These are phyloP conservation scores for Mallotus villosus DNA, from an alignment of 2,797 vertebrate species.

Conservation along the genomic window DNA sequence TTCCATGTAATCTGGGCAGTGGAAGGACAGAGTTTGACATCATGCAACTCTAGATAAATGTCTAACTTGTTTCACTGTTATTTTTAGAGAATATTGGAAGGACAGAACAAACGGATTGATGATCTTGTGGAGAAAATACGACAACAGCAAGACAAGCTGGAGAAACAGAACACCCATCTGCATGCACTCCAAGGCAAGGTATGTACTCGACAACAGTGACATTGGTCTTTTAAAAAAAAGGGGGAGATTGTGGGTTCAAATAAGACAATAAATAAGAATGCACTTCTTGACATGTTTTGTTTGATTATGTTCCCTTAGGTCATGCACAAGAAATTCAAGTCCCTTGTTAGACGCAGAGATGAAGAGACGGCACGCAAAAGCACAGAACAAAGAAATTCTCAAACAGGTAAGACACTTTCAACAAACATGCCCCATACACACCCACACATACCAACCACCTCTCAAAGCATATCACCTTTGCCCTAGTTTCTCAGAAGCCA, in stretches of 20 bases:
- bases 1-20: too few species aligned
- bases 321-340: constrained; percentile 61
- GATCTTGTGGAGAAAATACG: constrained; percentile 87
- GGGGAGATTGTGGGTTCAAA: too few species aligned
- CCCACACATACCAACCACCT: background rate
- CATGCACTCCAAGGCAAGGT: constrained; percentile 88
- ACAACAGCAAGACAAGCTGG: constrained; percentile 90
- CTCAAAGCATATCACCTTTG: constrained; percentile 26
- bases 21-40: background rate
- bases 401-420: constrained; percentile 48
- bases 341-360: constrained; percentile 56
- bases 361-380: constrained; percentile 52
- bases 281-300: background rate
- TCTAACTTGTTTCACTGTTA: constrained; percentile 12
- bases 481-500: constrained; percentile 23
- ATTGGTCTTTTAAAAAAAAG: background rate
- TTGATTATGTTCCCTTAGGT: constrained; percentile 46
- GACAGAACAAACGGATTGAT: constrained; percentile 84
- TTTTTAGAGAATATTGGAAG: constrained; percentile 78
- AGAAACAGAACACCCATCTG: constrained; percentile 89
- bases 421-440: background rate
- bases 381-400: constrained; percentile 5
- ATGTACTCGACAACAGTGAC: constrained; percentile 14
- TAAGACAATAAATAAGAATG: background rate
- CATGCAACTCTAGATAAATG: background rate